Percentiles rank a stretch among this genome's conserved stretches.
phyloP scores from a whole-genome alignment of 2,113 vertebrate species.

The Heptranchias perlo region DNA sequence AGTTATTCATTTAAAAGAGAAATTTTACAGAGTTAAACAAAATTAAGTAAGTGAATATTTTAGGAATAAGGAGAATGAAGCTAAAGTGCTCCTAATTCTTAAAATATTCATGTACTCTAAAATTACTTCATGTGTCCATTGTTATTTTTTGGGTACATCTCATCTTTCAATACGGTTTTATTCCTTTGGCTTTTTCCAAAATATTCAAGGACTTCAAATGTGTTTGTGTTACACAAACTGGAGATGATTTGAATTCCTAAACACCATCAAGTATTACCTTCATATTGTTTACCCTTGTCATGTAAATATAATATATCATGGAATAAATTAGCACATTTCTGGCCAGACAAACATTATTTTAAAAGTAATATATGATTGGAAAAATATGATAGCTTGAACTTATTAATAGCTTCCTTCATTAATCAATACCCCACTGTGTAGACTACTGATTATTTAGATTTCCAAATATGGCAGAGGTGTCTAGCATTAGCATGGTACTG shows the following conservation, averaged over 20 bases:
- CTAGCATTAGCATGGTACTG: not conserved
- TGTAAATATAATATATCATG: not conserved
- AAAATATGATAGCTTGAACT: not conserved
- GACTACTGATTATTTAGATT: not conserved
- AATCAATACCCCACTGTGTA: not conserved
- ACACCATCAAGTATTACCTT: not conserved
- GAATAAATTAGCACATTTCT: not conserved
- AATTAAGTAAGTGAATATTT: not conserved
- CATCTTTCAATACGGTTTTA: not conserved
- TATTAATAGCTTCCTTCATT: not conserved
- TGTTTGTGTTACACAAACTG: not conserved
- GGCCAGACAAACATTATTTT: not conserved
- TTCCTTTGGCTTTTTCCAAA: not conserved
- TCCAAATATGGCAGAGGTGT: slow-evolving; percentile 1
- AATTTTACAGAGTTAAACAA: not conserved
- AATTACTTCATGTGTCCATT: not conserved
- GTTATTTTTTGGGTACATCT: not conserved
- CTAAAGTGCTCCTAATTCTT: not conserved
- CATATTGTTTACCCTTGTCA: not conserved
- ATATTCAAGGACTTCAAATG: not conserved
- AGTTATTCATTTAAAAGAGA: not conserved
- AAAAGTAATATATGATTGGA: not conserved
- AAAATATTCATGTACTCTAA: not conserved
- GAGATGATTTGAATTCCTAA: not conserved
- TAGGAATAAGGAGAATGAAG: not conserved